Conservation (phyloP, 1,140 invertebrate species). For the Brachionus koreanus region DNA sequence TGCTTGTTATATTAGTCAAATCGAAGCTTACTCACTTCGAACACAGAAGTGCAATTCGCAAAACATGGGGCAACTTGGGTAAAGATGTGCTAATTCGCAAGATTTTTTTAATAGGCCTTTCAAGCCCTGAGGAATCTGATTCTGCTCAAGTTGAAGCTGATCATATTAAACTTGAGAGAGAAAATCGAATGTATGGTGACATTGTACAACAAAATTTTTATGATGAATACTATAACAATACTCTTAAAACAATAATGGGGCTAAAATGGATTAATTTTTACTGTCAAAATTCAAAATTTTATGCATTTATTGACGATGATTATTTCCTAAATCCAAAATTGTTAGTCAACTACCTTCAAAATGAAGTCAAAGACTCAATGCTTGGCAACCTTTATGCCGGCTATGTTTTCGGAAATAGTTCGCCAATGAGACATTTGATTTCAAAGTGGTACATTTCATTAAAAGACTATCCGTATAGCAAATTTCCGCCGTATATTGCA, state of each 20-base stretch:
- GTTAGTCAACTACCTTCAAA: constrained; percentile 18
- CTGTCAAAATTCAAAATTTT: constrained; percentile 26
- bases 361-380: background rate
- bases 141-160: background rate
- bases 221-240: constrained; percentile 40
- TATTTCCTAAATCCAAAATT: constrained; percentile 25
- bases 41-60: constrained; percentile 18
- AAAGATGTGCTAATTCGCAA: background rate
- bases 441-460: constrained; percentile 39
- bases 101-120: constrained; percentile 32
- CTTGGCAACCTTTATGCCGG: constrained; percentile 5
- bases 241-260: constrained; percentile 20
- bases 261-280: constrained; percentile 27
- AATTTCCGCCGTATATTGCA: constrained; percentile 40
- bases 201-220: constrained; percentile 34
- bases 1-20: background rate
- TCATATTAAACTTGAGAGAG: background rate
- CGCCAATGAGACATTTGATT: constrained; percentile 6
- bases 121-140: background rate
- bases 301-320: constrained; percentile 42
- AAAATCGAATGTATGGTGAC: background rate
- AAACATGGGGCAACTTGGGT: constrained; percentile 28
- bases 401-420: constrained; percentile 13
- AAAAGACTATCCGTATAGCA: constrained; percentile 38
- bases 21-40: constrained; percentile 1